Evolutionary conservation across 2,888 invertebrate genomes (phyloP), one percentile per base, ranked within the genome.

Genomic region (Trypoxylon attenuatum): DNA sequence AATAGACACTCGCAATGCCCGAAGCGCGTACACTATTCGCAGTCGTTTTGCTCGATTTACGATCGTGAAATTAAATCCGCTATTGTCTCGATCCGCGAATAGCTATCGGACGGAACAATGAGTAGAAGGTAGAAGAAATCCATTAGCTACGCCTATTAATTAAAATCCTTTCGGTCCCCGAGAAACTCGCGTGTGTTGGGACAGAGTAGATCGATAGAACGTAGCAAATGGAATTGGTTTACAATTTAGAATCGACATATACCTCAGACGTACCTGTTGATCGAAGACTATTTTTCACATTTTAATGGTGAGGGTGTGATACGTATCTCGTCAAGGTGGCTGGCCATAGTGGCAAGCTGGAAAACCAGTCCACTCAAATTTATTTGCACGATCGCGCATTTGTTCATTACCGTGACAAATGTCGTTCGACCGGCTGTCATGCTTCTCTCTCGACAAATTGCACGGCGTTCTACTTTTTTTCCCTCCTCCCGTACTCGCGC

Each of bases 381-480:
- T 49, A 50, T 51, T 52, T 39, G 38, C 15, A 50, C 43, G 42
- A 49, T 38, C 16, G 46, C 8, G 29, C 46, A 47, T 53, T 53
- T 62, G 42, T 62, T 49, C 52, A 62, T 23, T 56, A 52, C 27
- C 49, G 29, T 52, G 62, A 61, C 61, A 65, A 55, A 65, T 47
- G 61, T 51, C 53, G 55, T 38, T 59, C 71, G 60, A 71, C 56
- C 57, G 63, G 52, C 54, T 71, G 71, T 67, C 71, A 71, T 59
- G 56, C 19, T n/a, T n/a, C 5, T 55, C 63, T 55, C 58, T 43
- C 59, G 57, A 47, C 57, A 71, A 71, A 68, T 67, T 71, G 47
- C 62, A 66, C 66, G 61, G 43, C 58, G 49, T 62, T 46, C 58
- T 33, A 22, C 61, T 42, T 66, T 57, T 61, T 47, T n/a, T n/a